phyloP scores from a whole-genome alignment of 2,797 vertebrate species.

The Schizopygopsis malacanthus region DNA sequence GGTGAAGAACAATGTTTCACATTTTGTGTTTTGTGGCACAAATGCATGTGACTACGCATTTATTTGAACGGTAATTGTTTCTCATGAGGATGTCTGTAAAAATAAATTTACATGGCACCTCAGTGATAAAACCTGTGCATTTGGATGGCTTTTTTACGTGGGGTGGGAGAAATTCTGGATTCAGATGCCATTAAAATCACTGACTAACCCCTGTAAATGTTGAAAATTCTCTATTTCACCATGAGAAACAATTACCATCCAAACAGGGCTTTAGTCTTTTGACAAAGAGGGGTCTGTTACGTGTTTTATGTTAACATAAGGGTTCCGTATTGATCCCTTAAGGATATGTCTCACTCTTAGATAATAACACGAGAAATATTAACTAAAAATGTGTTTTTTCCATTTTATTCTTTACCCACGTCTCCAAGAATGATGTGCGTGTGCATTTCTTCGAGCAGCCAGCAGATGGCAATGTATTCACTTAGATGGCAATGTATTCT shows the following conservation, averaged over 20 bases:
- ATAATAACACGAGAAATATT: not conserved
- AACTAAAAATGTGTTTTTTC: not conserved
- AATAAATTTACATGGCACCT: not conserved
- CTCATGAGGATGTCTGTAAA: not conserved
- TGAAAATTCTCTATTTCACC: not conserved
- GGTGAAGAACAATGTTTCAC: not conserved
- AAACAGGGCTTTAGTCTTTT: not conserved
- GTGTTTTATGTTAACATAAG: not conserved
- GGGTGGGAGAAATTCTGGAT: not conserved
- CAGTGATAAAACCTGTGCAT: not conserved
- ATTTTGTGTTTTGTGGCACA: not conserved
- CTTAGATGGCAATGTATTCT: slow-evolving; percentile 40
- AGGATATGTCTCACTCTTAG: not conserved
- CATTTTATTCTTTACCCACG: not conserved
- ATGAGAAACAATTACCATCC: not conserved
- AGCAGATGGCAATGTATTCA: slow-evolving; percentile 45
- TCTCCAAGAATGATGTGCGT: not conserved
- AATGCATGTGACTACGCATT: not conserved
- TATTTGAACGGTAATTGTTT: not conserved
- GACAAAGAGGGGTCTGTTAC: not conserved
- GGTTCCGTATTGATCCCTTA: not conserved
- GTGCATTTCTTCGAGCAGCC: slow-evolving; percentile 6
- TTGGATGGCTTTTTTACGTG: not conserved
- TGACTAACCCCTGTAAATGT: not conserved
- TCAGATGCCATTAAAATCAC: not conserved